phyloP scores from a whole-genome alignment of 2,888 invertebrate species.

The Brachyptera putata region DNA sequence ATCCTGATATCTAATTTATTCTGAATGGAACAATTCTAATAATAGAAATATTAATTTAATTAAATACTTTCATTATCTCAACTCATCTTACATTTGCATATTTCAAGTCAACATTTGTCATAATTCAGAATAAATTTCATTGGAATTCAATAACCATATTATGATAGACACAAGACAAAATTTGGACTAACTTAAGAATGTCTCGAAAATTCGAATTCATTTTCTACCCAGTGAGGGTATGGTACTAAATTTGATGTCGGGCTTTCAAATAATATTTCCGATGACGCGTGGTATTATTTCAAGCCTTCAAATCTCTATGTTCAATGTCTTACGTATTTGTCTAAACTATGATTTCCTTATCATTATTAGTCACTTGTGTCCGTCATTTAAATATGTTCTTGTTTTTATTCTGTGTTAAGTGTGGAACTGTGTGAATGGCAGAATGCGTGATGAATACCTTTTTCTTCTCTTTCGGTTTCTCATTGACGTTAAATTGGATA shows the following conservation, averaged over 20 bases:
- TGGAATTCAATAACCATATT: conserved; percentile 12
- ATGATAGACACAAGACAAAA: conserved; percentile 44
- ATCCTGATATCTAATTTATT: conserved; percentile 4
- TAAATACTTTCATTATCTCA: not conserved
- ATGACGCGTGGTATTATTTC: too few relatives aligned
- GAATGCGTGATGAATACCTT: too few relatives aligned
- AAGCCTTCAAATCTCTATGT: not conserved
- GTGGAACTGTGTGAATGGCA: conserved; percentile 36
- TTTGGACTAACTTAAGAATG: not conserved
- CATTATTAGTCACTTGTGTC: conserved; percentile 46
- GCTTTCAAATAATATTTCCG: too few relatives aligned
- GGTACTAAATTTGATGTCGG: too few relatives aligned
- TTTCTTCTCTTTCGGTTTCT: too few relatives aligned
- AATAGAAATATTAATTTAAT: not conserved
- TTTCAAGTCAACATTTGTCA: too few relatives aligned
- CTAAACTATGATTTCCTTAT: conserved; percentile 7
- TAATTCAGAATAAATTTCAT: conserved; percentile 17
- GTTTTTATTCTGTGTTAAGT: conserved; percentile 33
- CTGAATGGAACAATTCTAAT: conserved; percentile 5
- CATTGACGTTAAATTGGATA: too few relatives aligned
- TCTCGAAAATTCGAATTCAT: too few relatives aligned
- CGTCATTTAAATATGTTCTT: conserved; percentile 47
- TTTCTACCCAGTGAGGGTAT: too few relatives aligned
- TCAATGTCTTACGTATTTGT: not conserved
- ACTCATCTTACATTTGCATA: too few relatives aligned